Evolutionary conservation across 2,888 invertebrate genomes (phyloP), one percentile per base, ranked within the genome.

Genomic region (Archaeoteleia sp.): DNA sequence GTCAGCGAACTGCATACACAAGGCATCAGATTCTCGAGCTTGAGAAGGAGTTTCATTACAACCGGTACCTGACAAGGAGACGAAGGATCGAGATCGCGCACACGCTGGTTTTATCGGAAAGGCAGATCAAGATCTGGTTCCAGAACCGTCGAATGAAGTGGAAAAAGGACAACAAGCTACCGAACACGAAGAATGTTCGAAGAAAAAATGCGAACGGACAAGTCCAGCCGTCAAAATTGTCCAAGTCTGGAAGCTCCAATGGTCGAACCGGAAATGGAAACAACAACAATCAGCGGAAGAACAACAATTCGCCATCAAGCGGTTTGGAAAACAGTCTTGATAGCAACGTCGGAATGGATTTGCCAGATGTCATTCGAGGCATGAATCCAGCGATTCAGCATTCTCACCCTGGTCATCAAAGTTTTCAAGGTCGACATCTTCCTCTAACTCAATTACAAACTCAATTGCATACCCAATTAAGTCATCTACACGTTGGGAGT

Each of bases 31-130:
- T 96, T 53, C 88, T 96, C 84, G 96, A 96, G 87, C 88, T 96
- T 86, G 97, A 97, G 88, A 97, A 97, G 86, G 97, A 97, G 89
- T 97, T 97, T 89, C 97, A 97, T 87, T 97, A 95, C 89, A 98
- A 97, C 88, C 93, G 96, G 86, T 98, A 97, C 90, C 91, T 97
- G 88, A 97, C 97, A 78, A 90, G 97, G 85, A 90, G 97, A 88
- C 91, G 97, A 87, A 90, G 97, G 84, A 97, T 97, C 85, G 96
- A 96, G 89, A 97, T 97, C 79, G 97, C 97, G 45, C 97, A 97
- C 87, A 95, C 96, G 74, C 92, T 98, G 71, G 96, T 96, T 86
- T 91, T 97, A 83, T 96, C 96, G 75, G 97, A 97, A 87, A 90
- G 97, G 77, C 97, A 95, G 87, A 95, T 94, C 79, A 94, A 94